Base-by-base conservation (phyloP, 2,113 vertebrate species). In the Toxotes jaculatrix region DNA sequence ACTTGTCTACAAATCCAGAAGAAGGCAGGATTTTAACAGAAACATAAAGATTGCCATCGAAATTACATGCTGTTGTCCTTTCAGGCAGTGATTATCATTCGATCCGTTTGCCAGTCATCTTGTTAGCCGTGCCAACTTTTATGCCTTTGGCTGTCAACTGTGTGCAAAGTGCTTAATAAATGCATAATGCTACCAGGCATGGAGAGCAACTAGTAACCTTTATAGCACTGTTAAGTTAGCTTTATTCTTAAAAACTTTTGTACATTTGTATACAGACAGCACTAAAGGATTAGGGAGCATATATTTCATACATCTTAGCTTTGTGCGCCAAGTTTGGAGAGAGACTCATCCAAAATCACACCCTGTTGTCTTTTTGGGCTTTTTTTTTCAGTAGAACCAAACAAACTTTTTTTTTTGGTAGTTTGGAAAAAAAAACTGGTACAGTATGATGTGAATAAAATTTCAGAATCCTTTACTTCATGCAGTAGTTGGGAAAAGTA, bases 221-320 rank as follows among this genome's bases (percentile, higher is more conserved):
- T 3, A 64, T 77, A 62, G 49, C 55, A 45, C 59, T 32, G 62
- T 65, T 49, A 59, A 60, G 68, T 67, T 85, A 19, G 38, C 63
- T 69, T 78, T 40, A 23, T 57, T 40, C 9, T 42, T 5, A 56
- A 57, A 21, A 19, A 31, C 9, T 60, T 85, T 87, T 86, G 47
- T 86, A 93, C 51, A 85, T 92, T 87, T 86, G 45, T 90, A 85
- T 69, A 75, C 65, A 70, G 59, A 51, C 40, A 27, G 62, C 62
- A 40, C 32, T 31, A 47, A 61, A 55, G 62, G 49, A 74, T 21
- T 38, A 43, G 65, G 68, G 75, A 32, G 32, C 40, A 49, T 69
- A 65, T 3, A 19, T 31, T 27, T 61, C 47, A 51, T 34, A 66
- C 32, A 59, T 31, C 42, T 80, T 31, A 63, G 32, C 27, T 9